Base-by-base conservation (phyloP, 1,140 invertebrate genomes). In the Drosophila sproati region DNA sequence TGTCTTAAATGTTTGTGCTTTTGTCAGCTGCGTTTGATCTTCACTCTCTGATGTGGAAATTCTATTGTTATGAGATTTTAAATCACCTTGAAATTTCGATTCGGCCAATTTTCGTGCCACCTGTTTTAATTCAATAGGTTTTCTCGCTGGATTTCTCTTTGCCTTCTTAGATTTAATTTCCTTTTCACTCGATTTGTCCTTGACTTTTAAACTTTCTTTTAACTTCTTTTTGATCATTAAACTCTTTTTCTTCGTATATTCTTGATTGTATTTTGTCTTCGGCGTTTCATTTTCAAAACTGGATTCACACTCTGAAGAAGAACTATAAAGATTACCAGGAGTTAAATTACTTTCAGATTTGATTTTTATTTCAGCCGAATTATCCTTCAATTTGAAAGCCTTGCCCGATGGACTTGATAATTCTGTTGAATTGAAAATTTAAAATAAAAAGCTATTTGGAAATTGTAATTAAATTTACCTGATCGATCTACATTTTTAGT, bases 281-380 rank as follows among this genome's bases (percentile, higher is more conserved):
- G 6, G 0, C 1, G 20, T 20, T 20, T 37, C 3, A 7, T 37
- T 37, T 37, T 37, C 20, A 37, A 8, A 6, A 2, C 2, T 6
- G 7, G 35, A 1, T 37, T 34, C 43, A 60, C 41, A 28, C 8
- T 59, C 34, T 8, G 28, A 12, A 5, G 20, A n/a, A 2, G 31
- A 12, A 5, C 34, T 43, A 32, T 57, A 67, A 31, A 60, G 55
- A 1, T 60, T 28, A 4, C 47, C 47, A 4, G 66, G 55, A 4
- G 66, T 60, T 50, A 60, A 35, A 29, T 8, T n/a, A 5, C 6
- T 39, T 41, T 68, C 55, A 0, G 54, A 29, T 55, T 41, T 70
- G n/a, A 35, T 61, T 51, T 68, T 29, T 41, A 8, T 28, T 51
- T n/a, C 10, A 43, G 39, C 39, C 10, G 10, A 43, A 3, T 4